These are phyloP conservation scores for Ophiothrix spiculata DNA, from an alignment of 35 echinoderm and acorn worm species.

Conservation along the genomic window DNA sequence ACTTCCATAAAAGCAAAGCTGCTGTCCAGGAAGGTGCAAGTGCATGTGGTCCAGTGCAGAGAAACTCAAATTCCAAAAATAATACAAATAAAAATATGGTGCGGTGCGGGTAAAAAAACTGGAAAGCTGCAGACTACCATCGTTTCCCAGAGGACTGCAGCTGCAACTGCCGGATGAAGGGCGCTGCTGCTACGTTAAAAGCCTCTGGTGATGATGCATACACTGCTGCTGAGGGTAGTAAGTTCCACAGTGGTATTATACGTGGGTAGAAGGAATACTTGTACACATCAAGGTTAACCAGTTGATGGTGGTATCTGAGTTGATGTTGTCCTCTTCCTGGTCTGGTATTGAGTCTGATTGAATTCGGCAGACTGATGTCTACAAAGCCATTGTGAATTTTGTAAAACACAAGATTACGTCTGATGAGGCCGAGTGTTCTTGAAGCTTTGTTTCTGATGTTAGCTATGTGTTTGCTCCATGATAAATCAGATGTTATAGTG, in stretches of 20 bases:
- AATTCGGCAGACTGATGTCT: background rate
- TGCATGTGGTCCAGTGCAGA: background rate
- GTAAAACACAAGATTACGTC: slow-evolving; percentile 32
- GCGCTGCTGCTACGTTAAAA: background rate
- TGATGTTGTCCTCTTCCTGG: slow-evolving; percentile 3
- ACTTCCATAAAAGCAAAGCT: slow-evolving; percentile 6
- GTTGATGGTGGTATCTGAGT: slow-evolving; percentile 1
- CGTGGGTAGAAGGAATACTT: slow-evolving; percentile 1
- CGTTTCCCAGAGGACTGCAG: background rate
- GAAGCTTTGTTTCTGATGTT: slow-evolving; percentile 18
- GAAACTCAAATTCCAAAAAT: background rate
- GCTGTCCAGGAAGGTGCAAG: background rate
- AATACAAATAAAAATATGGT: background rate
- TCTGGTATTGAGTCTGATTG: background rate
- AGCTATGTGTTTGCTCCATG: slow-evolving; percentile 28
- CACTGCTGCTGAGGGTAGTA: background rate
- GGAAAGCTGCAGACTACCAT: background rate
- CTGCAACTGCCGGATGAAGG: slow-evolving; percentile 14
- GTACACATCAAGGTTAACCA: background rate
- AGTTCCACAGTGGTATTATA: background rate
- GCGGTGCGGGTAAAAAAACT: background rate
- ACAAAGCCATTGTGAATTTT: slow-evolving; percentile 24
- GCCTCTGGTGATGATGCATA: slow-evolving; percentile 1
- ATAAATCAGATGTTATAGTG: slow-evolving; percentile 25
- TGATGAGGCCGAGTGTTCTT: slow-evolving; percentile 13